Percentiles rank a stretch among this genome's conserved stretches.
phyloP scores from a whole-genome alignment of 2,797 vertebrate genomes.

The Gymnocypris eckloni region DNA sequence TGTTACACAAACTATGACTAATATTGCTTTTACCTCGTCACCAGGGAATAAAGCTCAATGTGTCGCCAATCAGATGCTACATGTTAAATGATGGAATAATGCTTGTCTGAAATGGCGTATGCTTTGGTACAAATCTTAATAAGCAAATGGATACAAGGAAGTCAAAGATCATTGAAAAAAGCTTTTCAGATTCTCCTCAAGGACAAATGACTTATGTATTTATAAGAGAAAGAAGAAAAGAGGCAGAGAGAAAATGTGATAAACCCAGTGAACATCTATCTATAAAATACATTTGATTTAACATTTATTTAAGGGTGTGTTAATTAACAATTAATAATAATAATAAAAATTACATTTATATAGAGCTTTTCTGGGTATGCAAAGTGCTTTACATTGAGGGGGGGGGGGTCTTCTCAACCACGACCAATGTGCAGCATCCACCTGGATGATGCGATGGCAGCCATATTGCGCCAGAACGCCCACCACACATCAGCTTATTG shows the following conservation, averaged over 20 bases:
- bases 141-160: conserved; percentile 14
- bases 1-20: neutral
- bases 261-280: neutral
- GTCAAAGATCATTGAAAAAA: conserved; percentile 1
- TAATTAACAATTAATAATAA: neutral
- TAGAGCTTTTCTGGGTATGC: too few species aligned
- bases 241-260: neutral
- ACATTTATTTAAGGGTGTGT: neutral
- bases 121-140: conserved; percentile 1
- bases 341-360: too few species aligned
- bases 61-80: neutral
- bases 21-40: conserved; percentile 5
- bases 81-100: neutral
- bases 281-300: neutral
- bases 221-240: neutral
- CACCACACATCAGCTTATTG: too few species aligned
- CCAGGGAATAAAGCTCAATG: conserved; percentile 11
- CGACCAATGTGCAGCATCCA: too few species aligned
- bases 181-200: conserved; percentile 10
- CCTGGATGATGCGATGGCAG: too few species aligned
- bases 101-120: neutral
- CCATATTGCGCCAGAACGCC: too few species aligned
- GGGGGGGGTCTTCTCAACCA: too few species aligned
- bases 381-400: too few species aligned
- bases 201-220: neutral